Percentiles rank a stretch among this genome's conserved stretches.
These are phyloP conservation scores for Phalacrocorax brasilianus DNA, from an alignment of 2,113 vertebrate species.

Conservation along the genomic window DNA sequence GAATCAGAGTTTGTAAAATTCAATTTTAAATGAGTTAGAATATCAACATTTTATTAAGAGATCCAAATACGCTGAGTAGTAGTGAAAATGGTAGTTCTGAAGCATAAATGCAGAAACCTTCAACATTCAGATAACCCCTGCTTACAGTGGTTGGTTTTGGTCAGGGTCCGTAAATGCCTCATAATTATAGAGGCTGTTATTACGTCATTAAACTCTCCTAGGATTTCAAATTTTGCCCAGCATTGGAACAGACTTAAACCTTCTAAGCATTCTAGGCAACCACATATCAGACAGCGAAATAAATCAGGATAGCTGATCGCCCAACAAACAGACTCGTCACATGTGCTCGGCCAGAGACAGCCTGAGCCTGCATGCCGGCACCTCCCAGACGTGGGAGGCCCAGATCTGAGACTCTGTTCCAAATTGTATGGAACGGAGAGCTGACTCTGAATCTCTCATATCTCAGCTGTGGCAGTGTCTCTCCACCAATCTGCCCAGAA, in stretches of 20 bases:
- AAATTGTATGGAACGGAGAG: not conserved
- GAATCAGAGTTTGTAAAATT: not conserved
- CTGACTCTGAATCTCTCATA: not conserved
- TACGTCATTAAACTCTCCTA: not conserved
- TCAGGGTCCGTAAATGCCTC: not conserved
- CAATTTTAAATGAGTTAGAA: not conserved
- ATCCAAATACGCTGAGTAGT: not conserved
- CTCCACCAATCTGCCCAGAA: not conserved
- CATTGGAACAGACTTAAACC: not conserved
- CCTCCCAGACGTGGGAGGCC: not conserved
- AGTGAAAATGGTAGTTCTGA: not conserved
- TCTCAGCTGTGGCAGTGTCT: not conserved
- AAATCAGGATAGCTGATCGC: not conserved
- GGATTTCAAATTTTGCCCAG: not conserved
- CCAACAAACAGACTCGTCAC: not conserved
- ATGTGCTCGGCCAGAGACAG: rapidly evolving
- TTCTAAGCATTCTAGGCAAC: not conserved
- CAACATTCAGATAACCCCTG: not conserved
- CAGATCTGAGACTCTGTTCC: not conserved
- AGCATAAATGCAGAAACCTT: not conserved
- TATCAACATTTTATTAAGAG: not conserved
- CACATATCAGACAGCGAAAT: not conserved
- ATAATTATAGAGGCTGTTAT: not conserved
- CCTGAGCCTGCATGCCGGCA: not conserved
- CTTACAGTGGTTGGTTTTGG: not conserved